Percentiles rank a stretch among this genome's conserved stretches.
Evolutionary conservation across 2,113 vertebrate genomes (phyloP).

Genomic region (Leptodactylus fuscus): DNA sequence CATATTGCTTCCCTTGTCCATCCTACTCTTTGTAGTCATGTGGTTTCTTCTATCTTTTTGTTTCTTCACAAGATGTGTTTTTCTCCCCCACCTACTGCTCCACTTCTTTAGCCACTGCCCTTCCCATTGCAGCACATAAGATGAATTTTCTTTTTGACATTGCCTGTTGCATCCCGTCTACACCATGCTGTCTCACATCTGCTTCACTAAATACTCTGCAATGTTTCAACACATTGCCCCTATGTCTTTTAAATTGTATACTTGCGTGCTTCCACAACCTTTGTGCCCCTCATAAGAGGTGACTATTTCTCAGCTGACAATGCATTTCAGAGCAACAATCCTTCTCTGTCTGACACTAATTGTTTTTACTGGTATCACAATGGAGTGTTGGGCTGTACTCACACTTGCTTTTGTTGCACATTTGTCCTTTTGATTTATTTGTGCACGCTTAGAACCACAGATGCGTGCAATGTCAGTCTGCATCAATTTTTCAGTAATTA

Average conservation of each 20-base stretch:
- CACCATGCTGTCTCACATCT: neutral
- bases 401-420: neutral
- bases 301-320: neutral
- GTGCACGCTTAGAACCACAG: neutral
- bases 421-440: neutral
- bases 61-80: neutral
- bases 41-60: too few species aligned
- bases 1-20: too few species aligned
- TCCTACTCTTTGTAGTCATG: too few species aligned
- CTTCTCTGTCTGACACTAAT: neutral
- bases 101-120: neutral
- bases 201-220: neutral
- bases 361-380: neutral
- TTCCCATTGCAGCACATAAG: neutral
- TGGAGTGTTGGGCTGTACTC: neutral
- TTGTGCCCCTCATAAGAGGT: neutral
- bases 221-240: neutral
- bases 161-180: neutral
- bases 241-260: neutral
- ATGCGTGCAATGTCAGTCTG: neutral
- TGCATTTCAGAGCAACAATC: neutral
- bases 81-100: neutral
- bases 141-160: neutral
- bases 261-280: neutral
- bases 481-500: neutral